Evolutionary conservation across 1,140 invertebrate genomes (phyloP).

Genomic region (Acromyrmex heyeri): DNA sequence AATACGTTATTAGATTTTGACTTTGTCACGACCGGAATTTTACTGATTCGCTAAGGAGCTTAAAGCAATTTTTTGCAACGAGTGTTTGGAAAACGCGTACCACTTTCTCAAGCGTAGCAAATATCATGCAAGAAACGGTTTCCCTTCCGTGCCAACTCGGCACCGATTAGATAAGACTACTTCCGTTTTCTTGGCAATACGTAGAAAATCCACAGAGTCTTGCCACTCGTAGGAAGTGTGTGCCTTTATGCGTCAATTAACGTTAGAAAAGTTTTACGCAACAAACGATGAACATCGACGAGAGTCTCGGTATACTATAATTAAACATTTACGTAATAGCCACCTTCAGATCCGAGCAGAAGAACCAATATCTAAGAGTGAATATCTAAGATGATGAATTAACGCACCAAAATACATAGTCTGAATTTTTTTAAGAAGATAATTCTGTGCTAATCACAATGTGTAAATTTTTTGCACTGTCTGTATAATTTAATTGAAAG

Average conservation of each 20-base stretch:
- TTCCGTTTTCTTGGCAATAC: constrained; percentile 57
- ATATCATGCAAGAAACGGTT: constrained; percentile 48
- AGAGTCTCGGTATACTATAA: constrained; percentile 42
- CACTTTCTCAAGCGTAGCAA: constrained; percentile 40
- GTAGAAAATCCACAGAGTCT: constrained; percentile 10
- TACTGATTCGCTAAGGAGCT: neutral
- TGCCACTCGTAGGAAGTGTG: constrained; percentile 1
- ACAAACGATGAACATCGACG: constrained; percentile 35
- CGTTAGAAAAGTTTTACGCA: constrained; percentile 46
- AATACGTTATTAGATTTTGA: neutral
- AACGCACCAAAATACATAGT: constrained; percentile 11
- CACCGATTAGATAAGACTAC: constrained; percentile 49
- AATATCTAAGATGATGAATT: constrained; percentile 10
- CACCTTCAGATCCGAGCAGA: constrained; percentile 9
- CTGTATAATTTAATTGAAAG: neutral
- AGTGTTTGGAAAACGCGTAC: constrained; percentile 21
- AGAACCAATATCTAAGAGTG: constrained; percentile 21
- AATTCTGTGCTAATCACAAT: neutral
- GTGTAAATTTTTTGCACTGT: neutral
- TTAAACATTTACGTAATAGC: constrained; percentile 55
- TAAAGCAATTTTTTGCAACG: constrained; percentile 5
- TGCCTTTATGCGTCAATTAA: constrained; percentile 34
- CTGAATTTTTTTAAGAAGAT: constrained; percentile 4
- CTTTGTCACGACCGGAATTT: neutral
- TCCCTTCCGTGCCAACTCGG: constrained; percentile 38